Conservation (phyloP, 1,140 invertebrate species). For the Riptortus pedestris region DNA sequence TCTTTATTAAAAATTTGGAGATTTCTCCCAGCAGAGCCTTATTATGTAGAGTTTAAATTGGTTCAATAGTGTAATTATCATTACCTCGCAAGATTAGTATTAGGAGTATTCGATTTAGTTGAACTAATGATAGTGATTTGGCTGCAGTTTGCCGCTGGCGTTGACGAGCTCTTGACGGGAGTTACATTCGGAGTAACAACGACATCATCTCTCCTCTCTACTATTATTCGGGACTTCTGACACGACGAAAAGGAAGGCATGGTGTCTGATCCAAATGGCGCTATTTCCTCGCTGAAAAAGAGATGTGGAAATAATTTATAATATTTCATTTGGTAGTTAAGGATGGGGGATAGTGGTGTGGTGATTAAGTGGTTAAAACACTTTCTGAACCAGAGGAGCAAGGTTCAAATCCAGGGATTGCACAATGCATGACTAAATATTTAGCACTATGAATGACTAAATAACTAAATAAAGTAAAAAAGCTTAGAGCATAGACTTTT, state of each 20-base stretch:
- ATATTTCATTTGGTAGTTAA: slow-evolving; percentile 17
- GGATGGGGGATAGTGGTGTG: no score
- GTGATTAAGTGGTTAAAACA: no score
- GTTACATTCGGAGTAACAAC: slow-evolving; percentile 48
- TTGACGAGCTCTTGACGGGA: slow-evolving; percentile 36
- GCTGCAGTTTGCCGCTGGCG: not conserved
- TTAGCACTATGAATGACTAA: no score
- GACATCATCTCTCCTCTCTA: slow-evolving; percentile 67
- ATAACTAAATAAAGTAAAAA: no score
- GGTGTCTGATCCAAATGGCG: slow-evolving; percentile 36
- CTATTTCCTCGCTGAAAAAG: slow-evolving; percentile 44
- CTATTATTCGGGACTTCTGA: slow-evolving; percentile 67
- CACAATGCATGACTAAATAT: no score
- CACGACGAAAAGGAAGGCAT: slow-evolving; percentile 59
- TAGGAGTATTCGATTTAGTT: not conserved
- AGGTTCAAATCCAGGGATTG: no score
- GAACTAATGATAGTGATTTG: not conserved
- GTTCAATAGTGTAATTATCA: no score
- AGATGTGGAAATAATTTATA: slow-evolving; percentile 12
- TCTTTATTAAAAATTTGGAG: no score
- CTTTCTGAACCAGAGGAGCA: no score
- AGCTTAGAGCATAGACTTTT: no score
- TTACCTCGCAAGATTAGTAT: slow-evolving; percentile 3
- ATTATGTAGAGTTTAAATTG: no score
- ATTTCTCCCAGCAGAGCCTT: no score